Conservation (phyloP, 1,140 invertebrate species). For the Diprion similis region DNA sequence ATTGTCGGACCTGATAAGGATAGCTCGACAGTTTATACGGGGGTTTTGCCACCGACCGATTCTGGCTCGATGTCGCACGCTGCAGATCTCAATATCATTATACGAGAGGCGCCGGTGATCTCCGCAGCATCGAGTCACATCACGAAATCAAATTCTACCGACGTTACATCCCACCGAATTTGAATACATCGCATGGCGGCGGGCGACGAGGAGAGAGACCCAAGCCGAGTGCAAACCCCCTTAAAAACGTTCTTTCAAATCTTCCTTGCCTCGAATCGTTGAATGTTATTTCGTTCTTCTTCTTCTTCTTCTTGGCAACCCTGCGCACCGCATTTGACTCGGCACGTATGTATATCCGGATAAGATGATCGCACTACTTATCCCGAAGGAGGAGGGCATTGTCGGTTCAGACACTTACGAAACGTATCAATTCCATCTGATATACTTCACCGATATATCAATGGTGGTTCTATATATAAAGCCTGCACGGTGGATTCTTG, state of each 20-base stretch:
- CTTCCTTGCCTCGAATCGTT: neutral
- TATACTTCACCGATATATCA: too few relatives aligned
- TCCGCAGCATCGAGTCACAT: conserved; percentile 31
- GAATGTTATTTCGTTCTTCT: neutral
- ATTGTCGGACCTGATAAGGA: neutral
- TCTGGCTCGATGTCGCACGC: neutral
- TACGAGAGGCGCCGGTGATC: neutral
- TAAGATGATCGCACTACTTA: too few relatives aligned
- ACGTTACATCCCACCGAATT: conserved; percentile 20
- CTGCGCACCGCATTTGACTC: too few relatives aligned
- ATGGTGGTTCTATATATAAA: too few relatives aligned
- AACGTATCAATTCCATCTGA: too few relatives aligned
- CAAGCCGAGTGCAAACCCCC: neutral
- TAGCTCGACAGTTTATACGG: neutral
- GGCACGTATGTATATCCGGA: too few relatives aligned
- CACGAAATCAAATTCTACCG: conserved; percentile 31
- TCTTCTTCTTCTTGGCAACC: too few relatives aligned
- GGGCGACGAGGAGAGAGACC: neutral
- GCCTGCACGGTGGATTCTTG: too few relatives aligned
- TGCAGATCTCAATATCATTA: neutral
- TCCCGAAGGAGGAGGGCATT: too few relatives aligned
- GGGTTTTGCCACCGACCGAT: neutral
- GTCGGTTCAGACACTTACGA: too few relatives aligned
- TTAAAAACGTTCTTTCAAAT: neutral
- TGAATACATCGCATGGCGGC: conserved; percentile 16